phyloP scores from a whole-genome alignment of 2,797 vertebrate genomes.

The Rhynchonycteris naso region DNA sequence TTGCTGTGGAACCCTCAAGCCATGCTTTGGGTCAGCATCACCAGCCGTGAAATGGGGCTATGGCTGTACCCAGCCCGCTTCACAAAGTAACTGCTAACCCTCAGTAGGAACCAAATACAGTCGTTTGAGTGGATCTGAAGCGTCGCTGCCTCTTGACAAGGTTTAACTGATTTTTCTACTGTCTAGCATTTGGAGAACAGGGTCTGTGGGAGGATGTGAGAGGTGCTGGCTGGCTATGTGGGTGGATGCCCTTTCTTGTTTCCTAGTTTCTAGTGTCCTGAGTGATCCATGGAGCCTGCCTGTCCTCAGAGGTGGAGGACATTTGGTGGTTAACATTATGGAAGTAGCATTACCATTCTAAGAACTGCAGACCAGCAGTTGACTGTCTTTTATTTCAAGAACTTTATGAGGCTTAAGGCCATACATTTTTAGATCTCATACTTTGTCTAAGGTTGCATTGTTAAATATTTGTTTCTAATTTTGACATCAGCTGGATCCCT shows the following conservation, averaged over 20 bases:
- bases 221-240: slow-evolving; percentile 3
- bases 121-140: slow-evolving; percentile 47
- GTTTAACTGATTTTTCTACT: slow-evolving; percentile 49
- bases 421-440: slow-evolving; percentile 59
- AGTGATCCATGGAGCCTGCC: slow-evolving; percentile 18
- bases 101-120: neutral
- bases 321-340: slow-evolving; percentile 40
- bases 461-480: slow-evolving; percentile 66
- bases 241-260: slow-evolving; percentile 31
- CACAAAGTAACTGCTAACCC: slow-evolving; percentile 28
- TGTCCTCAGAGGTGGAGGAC: neutral
- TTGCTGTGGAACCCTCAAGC: neutral
- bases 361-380: slow-evolving; percentile 39
- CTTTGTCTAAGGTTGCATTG: slow-evolving; percentile 41
- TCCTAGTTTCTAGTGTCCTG: slow-evolving; percentile 13
- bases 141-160: neutral
- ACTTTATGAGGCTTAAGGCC: slow-evolving; percentile 53
- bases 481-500: slow-evolving; percentile 53
- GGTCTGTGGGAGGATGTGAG: slow-evolving; percentile 38
- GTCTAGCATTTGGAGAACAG: slow-evolving; percentile 34
- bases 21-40: slow-evolving; percentile 31
- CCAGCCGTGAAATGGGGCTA: neutral
- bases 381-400: slow-evolving; percentile 24
- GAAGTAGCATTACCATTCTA: slow-evolving; percentile 34
- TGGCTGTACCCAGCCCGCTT: neutral